Evolutionary conservation across 2,113 vertebrate species (phyloP), one percentile per base, ranked within the genome.

Genomic region (Phodopus roborovskii): DNA sequence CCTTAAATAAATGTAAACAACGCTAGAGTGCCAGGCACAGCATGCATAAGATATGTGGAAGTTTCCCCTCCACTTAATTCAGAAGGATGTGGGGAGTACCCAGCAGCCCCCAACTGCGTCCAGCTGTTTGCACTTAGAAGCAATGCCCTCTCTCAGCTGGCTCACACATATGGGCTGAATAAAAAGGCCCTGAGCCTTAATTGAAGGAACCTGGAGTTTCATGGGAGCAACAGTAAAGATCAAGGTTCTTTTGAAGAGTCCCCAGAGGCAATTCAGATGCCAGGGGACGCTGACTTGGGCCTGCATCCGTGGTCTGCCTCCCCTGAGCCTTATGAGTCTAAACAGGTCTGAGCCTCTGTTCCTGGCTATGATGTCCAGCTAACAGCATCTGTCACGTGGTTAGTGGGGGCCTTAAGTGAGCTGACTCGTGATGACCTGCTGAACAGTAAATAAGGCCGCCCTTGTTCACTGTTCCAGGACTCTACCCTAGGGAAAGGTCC

Each of bases 221-320:
- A 13, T 28, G 0, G 9, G 33, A 26, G 39, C 5, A 62, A 56
- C 42, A 79, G 50, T 22, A n/a, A 50, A 81, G 50, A 74, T 20
- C 50, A 10, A 1, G 0, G 9, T 30, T 86, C 82, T 24, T 9
- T 3, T 0, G 12, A 7, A 15, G 73, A 4, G 28, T 56, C n/a
- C 26, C 15, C 75, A 60, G 75, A 7, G 68, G n/a, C 68, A 4
- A 8, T 42, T 13, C 60, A 28, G 66, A 16, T 15, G 39, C 7
- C 7, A 0, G 45, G 53, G 8, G 20, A 68, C 6, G 1, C 24
- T 22, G 56, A n/a, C 45, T 56, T 3, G 8, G 10, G 33, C 78
- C 36, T 15, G 24, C 36, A 4, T 7, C 24, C 48, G 26, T n/a
- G 22, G n/a, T 53, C 28, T 45, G 68, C 66, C 60, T 71, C 53